Conservation (phyloP, 2,113 vertebrate species). For the Stegostoma tigrinum region DNA sequence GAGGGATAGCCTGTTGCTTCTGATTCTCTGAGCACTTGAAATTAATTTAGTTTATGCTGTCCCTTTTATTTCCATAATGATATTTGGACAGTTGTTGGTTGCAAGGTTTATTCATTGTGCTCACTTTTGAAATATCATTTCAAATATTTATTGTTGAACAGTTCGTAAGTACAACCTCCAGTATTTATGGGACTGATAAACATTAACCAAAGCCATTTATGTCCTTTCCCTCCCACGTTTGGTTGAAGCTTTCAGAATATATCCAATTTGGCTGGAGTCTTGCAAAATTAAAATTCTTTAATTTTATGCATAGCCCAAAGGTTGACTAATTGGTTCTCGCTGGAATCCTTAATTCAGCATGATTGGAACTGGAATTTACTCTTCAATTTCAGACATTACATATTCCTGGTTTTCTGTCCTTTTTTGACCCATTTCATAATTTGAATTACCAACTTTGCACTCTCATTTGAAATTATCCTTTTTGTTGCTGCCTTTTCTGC, state of each 20-base stretch:
- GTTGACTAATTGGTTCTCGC: not conserved
- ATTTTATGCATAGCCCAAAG: not conserved
- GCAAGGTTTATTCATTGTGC: not conserved
- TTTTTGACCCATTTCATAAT: not conserved
- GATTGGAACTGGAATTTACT: not conserved
- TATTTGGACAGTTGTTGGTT: not conserved
- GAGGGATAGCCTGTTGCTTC: not conserved
- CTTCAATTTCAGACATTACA: not conserved
- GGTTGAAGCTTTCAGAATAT: not conserved
- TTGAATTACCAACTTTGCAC: not conserved
- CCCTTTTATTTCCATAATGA: not conserved
- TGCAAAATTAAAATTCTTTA: not conserved
- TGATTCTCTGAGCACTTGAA: not conserved
- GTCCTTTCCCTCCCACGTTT: not conserved
- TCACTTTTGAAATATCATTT: not conserved
- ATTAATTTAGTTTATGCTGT: not conserved
- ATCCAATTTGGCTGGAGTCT: not conserved
- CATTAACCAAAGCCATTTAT: not conserved
- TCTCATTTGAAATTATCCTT: not conserved
- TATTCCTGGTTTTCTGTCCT: not conserved
- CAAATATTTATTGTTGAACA: not conserved
- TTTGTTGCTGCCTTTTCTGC: not conserved
- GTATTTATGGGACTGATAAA: not conserved
- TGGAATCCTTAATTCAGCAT: not conserved
- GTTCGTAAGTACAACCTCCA: not conserved